Conservation (phyloP, 2,113 vertebrate genomes). For the Syngnathus scovelli region DNA sequence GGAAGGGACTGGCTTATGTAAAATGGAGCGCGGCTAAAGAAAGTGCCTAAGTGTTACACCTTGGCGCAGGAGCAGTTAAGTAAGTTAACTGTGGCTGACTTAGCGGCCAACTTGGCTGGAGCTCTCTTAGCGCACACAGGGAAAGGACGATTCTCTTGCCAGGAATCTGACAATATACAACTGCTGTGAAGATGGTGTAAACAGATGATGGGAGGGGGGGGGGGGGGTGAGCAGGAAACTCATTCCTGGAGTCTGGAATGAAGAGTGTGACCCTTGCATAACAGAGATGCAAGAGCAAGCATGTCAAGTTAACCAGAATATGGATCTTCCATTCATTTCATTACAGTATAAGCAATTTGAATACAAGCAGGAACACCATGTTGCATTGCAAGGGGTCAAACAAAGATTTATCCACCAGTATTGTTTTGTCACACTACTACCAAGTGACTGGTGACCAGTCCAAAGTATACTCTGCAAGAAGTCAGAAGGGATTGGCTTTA, state of each 20-base stretch:
- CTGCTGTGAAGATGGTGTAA: constrained; percentile 15
- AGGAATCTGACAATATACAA: constrained; percentile 7
- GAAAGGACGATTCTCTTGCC: not conserved
- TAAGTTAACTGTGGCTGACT: constrained; percentile 20
- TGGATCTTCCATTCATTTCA: not conserved
- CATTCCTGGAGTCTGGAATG: not conserved
- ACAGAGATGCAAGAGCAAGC: not conserved
- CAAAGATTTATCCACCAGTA: not conserved
- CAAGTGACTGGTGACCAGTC: not conserved
- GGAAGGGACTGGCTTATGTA: constrained; percentile 49
- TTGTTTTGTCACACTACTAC: not conserved
- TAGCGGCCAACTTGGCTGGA: constrained; percentile 9
- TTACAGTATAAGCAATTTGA: not conserved
- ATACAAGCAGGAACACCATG: not conserved
- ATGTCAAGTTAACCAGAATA: constrained; percentile 1
- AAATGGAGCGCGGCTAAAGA: constrained; percentile 21
- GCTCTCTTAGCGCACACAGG: constrained; percentile 3
- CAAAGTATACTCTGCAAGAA: not conserved
- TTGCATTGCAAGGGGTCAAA: not conserved
- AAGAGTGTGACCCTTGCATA: not conserved
- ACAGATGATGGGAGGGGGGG: not conserved
- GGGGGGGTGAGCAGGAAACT: not conserved
- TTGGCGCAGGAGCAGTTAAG: constrained; percentile 22
- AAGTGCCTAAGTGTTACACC: constrained; percentile 6
- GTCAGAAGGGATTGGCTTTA: not conserved